phyloP scores from a whole-genome alignment of 1,140 invertebrate genomes.

The Lasioglossum baleicum region DNA sequence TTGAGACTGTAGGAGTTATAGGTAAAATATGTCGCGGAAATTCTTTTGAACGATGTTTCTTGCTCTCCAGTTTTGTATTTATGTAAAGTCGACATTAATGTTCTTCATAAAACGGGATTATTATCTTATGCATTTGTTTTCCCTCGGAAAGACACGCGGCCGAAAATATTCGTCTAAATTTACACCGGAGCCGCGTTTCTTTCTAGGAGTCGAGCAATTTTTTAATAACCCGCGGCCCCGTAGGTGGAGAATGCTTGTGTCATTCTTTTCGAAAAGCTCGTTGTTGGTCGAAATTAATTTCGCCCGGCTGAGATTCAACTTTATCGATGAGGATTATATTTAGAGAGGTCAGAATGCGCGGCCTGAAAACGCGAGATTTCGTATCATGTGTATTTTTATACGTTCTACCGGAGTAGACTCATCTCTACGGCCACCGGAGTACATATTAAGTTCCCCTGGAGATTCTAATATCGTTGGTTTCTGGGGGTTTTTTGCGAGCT shows the following conservation, averaged over 20 bases:
- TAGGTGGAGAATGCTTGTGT: background rate
- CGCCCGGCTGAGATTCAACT: constrained; percentile 1
- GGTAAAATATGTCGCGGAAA: no score
- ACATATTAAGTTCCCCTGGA: constrained; percentile 13
- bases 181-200: no score
- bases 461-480: background rate
- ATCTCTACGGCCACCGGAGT: constrained; percentile 11
- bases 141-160: no score
- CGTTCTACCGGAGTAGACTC: constrained; percentile 22
- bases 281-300: constrained; percentile 25
- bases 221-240: background rate
- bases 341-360: constrained; percentile 30
- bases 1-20: no score
- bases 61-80: no score
- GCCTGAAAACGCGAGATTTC: constrained; percentile 31
- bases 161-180: no score
- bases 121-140: no score
- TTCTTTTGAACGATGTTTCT: no score
- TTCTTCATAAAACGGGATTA: no score
- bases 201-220: background rate
- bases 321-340: constrained; percentile 42
- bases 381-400: constrained; percentile 49
- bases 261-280: no score
- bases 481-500: background rate
- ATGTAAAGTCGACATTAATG: no score